These are phyloP conservation scores for Orgyia antiqua DNA, from an alignment of 2,888 invertebrate species.

Conservation along the genomic window DNA sequence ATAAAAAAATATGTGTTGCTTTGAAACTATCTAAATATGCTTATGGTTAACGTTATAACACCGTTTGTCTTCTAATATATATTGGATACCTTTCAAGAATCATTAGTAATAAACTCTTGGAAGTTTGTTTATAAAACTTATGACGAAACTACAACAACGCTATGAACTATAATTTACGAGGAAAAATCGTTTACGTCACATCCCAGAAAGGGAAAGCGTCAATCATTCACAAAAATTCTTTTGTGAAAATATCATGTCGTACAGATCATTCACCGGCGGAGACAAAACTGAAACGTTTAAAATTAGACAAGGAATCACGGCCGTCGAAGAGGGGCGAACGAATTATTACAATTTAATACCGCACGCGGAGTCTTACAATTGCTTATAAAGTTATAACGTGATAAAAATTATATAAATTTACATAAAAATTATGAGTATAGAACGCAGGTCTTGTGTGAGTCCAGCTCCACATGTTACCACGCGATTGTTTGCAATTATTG, in stretches of 20 bases:
- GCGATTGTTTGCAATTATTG: constrained; percentile 49
- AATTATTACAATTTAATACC: constrained; percentile 24
- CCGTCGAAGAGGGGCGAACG: constrained; percentile 24
- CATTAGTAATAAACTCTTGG: no score
- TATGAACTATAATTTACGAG: no score
- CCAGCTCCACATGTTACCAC: constrained; percentile 52
- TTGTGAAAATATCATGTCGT: constrained; percentile 25
- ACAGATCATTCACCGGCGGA: constrained; percentile 42
- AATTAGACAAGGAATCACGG: constrained; percentile 55
- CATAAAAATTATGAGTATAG: constrained; percentile 38
- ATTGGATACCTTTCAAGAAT: no score
- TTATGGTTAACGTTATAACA: no score
- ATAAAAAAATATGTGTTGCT: no score
- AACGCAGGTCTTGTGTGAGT: constrained; percentile 43
- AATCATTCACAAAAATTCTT: constrained; percentile 23
- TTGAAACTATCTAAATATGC: no score
- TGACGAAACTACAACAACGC: no score
- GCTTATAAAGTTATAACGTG: constrained; percentile 3
- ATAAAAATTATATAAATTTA: constrained; percentile 11
- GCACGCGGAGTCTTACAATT: constrained; percentile 10
- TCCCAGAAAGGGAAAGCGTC: constrained; percentile 20
- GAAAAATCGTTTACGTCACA: constrained; percentile 13
- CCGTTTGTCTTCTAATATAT: no score
- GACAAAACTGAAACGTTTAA: constrained; percentile 55
- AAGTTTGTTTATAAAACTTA: no score